A percentile compares a stretch with the other conserved stretches of the same genome.
phyloP scores from a whole-genome alignment of 2,113 vertebrate species.

The Cervus canadensis region DNA sequence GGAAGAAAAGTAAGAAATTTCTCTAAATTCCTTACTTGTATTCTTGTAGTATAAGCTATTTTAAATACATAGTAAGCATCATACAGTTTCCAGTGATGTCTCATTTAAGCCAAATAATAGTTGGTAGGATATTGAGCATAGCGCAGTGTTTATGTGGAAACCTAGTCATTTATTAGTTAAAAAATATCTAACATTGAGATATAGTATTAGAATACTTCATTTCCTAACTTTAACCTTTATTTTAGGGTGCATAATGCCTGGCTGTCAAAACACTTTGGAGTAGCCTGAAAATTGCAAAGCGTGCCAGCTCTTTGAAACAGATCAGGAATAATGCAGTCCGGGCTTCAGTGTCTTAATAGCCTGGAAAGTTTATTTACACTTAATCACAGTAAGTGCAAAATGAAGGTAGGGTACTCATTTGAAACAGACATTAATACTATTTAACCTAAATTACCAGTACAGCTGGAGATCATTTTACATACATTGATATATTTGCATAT shows the following conservation, averaged over 20 bases:
- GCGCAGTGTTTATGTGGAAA: background rate
- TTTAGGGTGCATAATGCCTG: slow-evolving; percentile 89
- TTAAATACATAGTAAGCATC: background rate
- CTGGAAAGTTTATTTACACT: slow-evolving; percentile 94
- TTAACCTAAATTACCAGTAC: background rate
- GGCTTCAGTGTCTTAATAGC: slow-evolving; percentile 91
- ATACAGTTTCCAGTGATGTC: background rate
- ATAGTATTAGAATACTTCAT: background rate
- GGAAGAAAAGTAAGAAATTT: background rate
- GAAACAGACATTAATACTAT: background rate
- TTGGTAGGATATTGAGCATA: background rate
- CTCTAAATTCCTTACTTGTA: slow-evolving; percentile 4
- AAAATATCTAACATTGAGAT: background rate
- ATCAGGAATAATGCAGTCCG: slow-evolving; percentile 87
- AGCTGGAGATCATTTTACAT: background rate
- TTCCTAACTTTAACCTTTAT: slow-evolving; percentile 22
- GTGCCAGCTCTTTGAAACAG: slow-evolving; percentile 93
- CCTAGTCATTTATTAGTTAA: background rate
- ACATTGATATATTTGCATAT: background rate
- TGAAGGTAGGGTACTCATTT: background rate
- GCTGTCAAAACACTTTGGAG: slow-evolving; percentile 85
- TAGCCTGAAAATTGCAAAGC: slow-evolving; percentile 93
- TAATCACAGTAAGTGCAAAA: slow-evolving; percentile 87
- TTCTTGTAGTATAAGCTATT: background rate
- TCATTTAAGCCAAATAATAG: background rate